Evolutionary conservation across 2,888 invertebrate species (phyloP).

Genomic region (Lycophotia porphyrea): DNA sequence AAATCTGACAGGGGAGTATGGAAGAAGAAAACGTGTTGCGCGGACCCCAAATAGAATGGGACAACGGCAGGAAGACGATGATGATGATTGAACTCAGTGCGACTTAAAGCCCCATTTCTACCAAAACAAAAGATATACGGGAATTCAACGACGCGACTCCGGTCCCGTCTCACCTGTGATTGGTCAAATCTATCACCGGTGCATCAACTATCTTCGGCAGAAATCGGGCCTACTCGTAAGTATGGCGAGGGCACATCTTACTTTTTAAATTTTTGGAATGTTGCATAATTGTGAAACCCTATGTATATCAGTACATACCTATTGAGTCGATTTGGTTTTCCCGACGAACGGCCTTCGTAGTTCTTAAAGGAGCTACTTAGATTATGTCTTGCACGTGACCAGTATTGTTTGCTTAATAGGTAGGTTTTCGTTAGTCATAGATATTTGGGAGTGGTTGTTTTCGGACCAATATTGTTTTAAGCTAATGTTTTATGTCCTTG

Average conservation of each 20-base stretch:
- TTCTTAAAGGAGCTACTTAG: background rate
- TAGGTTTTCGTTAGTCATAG: slow-evolving; percentile 15
- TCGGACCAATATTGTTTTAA: background rate
- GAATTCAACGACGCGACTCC: background rate
- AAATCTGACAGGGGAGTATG: no score
- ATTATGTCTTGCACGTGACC: slow-evolving; percentile 19
- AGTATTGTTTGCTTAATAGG: slow-evolving; percentile 17
- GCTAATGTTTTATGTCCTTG: background rate
- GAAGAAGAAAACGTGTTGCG: no score
- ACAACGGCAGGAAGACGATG: no score
- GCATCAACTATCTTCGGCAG: no score
- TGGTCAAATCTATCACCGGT: background rate
- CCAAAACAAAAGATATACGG: background rate
- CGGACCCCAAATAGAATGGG: no score
- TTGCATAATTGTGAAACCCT: slow-evolving; percentile 17
- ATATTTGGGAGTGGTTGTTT: slow-evolving; percentile 24
- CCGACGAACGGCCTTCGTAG: slow-evolving; percentile 30
- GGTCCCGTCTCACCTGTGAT: background rate
- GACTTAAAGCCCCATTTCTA: background rate
- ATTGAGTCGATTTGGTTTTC: slow-evolving; percentile 10
- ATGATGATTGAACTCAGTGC: background rate
- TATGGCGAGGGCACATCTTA: background rate
- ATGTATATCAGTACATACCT: background rate
- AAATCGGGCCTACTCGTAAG: background rate
- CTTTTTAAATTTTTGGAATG: background rate